Conservation (phyloP, 2,113 vertebrate genomes). For the Pica pica region DNA sequence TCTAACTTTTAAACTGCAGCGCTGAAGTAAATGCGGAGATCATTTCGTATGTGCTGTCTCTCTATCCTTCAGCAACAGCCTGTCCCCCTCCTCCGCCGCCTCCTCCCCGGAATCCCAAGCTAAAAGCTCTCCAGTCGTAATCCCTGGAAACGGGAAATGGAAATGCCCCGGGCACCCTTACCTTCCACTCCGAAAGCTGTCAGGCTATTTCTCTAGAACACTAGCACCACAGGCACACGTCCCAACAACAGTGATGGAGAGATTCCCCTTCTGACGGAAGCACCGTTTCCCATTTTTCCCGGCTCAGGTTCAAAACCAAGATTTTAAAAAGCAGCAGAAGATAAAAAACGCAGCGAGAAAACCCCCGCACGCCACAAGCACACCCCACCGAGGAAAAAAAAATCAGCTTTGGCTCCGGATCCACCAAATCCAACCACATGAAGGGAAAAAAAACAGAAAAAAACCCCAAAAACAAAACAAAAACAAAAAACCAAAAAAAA, state of each 20-base stretch:
- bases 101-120: slow-evolving; percentile 49
- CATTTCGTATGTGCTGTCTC: not conserved
- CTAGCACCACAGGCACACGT: slow-evolving; percentile 83
- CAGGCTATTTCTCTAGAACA: slow-evolving; percentile 92
- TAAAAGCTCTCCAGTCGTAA: not conserved
- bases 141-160: slow-evolving; percentile 43
- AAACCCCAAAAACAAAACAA: not conserved
- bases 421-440: slow-evolving; percentile 63
- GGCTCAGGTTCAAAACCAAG: slow-evolving; percentile 83
- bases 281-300: slow-evolving; percentile 90
- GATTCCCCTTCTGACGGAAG: slow-evolving; percentile 80
- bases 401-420: slow-evolving; percentile 48
- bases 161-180: slow-evolving; percentile 71
- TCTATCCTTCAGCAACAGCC: slow-evolving; percentile 53
- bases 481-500: not conserved
- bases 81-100: slow-evolving; percentile 34
- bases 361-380: slow-evolving; percentile 3
- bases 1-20: slow-evolving; percentile 74
- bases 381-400: not conserved
- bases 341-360: slow-evolving; percentile 50
- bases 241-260: slow-evolving; percentile 76
- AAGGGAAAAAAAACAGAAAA: not conserved
- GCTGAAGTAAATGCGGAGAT: slow-evolving; percentile 59
- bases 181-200: slow-evolving; percentile 97
- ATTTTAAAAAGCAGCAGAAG: slow-evolving; percentile 64